A percentile compares a stretch with the other conserved stretches of the same genome.
Evolutionary conservation across 1,140 invertebrate genomes (phyloP).

Genomic region (Artemia franciscana): DNA sequence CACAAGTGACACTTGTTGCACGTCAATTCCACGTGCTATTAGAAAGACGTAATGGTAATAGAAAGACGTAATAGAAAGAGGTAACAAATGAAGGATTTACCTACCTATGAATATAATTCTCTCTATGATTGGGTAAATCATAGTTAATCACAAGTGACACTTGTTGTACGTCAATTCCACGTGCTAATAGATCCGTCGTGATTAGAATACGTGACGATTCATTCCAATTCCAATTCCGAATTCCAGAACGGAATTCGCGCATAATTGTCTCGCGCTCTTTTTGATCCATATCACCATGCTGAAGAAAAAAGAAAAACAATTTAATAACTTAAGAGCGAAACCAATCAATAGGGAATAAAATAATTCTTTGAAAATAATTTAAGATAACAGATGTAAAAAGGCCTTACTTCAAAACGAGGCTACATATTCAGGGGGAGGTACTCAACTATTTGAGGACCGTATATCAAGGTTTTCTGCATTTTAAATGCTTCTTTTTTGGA

Average conservation of each 20-base stretch:
- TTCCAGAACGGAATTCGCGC: constrained; percentile 94
- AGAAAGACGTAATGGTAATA: constrained; percentile 24
- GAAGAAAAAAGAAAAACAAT: constrained; percentile 11
- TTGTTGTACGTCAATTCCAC: constrained; percentile 97
- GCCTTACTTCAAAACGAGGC: too few species aligned
- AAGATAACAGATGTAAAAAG: too few species aligned
- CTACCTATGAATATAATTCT: constrained; percentile 99
- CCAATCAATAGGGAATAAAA: too few species aligned
- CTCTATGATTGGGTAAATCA: constrained; percentile 88
- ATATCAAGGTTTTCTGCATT: too few species aligned
- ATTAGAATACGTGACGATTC: constrained; percentile 87
- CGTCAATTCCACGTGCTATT: constrained; percentile 90
- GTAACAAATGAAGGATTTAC: too few species aligned
- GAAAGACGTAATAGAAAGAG: not conserved
- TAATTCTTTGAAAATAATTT: too few species aligned
- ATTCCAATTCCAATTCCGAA: too few species aligned
- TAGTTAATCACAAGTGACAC: constrained; percentile 98
- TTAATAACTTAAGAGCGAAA: not conserved
- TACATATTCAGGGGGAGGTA: too few species aligned
- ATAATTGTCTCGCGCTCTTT: constrained; percentile 91
- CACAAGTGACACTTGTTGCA: constrained; percentile 92
- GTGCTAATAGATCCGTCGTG: constrained; percentile 85
- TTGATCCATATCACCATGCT: constrained; percentile 99
- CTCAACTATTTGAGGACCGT: too few species aligned
- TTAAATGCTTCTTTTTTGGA: too few species aligned